These are phyloP conservation scores for Muscicapa adusta DNA, from an alignment of 2,113 vertebrate species.

Conservation along the genomic window DNA sequence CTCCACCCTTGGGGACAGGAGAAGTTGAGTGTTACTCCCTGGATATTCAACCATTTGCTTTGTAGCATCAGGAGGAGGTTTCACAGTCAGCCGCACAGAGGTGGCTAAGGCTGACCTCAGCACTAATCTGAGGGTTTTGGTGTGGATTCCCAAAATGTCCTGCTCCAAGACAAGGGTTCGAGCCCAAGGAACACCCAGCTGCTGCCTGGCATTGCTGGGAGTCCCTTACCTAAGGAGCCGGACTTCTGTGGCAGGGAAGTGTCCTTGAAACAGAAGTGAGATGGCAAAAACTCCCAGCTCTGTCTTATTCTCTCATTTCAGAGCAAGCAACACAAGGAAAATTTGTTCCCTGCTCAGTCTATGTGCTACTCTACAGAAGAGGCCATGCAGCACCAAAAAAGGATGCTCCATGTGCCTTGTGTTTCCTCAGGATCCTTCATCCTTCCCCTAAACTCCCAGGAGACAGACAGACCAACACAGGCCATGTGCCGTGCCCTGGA, in stretches of 20 bases:
- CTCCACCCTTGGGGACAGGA: conserved; percentile 73
- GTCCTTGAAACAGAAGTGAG: neutral
- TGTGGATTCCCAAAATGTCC: neutral
- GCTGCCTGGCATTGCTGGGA: neutral
- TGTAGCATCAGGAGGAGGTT: rapidly evolving
- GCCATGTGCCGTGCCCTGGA: neutral
- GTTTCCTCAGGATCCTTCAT: rapidly evolving
- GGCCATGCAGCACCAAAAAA: rapidly evolving
- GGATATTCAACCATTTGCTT: rapidly evolving
- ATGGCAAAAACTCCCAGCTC: neutral
- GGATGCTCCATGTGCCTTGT: rapidly evolving
- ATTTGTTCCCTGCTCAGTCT: rapidly evolving
- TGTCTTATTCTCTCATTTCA: neutral
- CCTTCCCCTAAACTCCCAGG: rapidly evolving
- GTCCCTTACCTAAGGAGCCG: neutral
- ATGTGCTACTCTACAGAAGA: rapidly evolving
- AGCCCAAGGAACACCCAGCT: rapidly evolving
- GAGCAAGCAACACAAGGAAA: neutral
- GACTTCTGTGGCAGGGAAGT: rapidly evolving
- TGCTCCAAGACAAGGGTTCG: neutral
- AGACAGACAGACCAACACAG: rapidly evolving
- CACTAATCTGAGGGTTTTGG: neutral
- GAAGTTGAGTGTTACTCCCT: rapidly evolving
- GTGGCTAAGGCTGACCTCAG: neutral
- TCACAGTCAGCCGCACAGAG: rapidly evolving